Evolutionary conservation across 2,113 vertebrate genomes (phyloP), one percentile per base, ranked within the genome.

Genomic region (Pandion haliaetus): DNA sequence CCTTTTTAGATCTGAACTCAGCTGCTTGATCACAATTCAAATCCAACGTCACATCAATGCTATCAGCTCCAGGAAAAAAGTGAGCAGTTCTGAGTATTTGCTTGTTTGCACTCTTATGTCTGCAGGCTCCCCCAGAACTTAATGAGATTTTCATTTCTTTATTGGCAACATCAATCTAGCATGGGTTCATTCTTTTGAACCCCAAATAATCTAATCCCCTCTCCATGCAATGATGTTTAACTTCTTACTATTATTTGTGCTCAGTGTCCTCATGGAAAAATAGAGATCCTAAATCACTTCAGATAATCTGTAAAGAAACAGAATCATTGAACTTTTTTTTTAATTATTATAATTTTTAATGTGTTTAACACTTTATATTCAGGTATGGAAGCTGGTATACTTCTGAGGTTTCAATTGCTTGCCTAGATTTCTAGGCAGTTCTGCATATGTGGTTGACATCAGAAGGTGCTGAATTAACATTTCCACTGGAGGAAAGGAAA

Each of bases 401-500:
- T 42, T 40, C 49, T 45, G 50, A 47, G 67, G 34, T 59, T 85
- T 52, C 36, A 18, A 87, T 89, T 90, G 44, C 57, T 44, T 50
- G 20, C 62, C 17, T 23, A 10, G 61, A n/a, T 70, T 58, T 83
- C 78, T 65, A 70, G 67, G 62, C 47, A 62, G 36, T 67, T 93
- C 79, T 47, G 40, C 34, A 26, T 42, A 31, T 47, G n/a, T 20
- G 86, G 49, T 38, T 83, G 88, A 59, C 76, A 97, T 83, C 76
- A 69, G 84, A 70, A 93, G 72, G 55, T 74, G 88, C 90, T 88
- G 82, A 95, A 92, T 88, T 94, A 90, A 84, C 88, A 71, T 94
- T 90, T 90, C 79, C 79, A 70, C 55, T 34, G 58, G 79, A 94
- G 79, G 63, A 90, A 55, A 82, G 74, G 58, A n/a, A 80, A 90